Conservation (phyloP, 2,888 invertebrate species). For the Pecten maximus region DNA sequence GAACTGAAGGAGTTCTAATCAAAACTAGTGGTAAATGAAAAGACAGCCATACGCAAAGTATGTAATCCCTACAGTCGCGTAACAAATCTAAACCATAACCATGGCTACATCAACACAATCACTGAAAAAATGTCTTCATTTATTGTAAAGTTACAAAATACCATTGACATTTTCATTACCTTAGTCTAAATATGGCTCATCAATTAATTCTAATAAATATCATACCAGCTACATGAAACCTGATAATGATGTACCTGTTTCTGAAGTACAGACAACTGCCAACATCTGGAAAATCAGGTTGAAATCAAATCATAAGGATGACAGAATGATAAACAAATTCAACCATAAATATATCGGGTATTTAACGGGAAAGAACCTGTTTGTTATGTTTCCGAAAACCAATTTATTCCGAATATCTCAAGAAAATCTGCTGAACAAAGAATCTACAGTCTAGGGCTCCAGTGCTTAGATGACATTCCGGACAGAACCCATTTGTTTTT, state of each 20-base stretch:
- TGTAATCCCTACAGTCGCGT: too few species aligned
- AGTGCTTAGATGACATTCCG: background rate
- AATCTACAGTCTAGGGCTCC: background rate
- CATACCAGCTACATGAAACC: background rate
- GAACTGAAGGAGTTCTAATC: too few species aligned
- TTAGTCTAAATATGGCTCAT: background rate
- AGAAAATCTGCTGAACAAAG: background rate
- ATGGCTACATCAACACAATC: too few species aligned
- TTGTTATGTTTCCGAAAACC: background rate
- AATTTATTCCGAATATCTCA: background rate
- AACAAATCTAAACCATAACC: too few species aligned
- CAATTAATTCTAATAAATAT: background rate
- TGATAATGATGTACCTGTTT: background rate
- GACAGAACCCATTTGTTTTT: background rate
- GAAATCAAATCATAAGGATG: background rate
- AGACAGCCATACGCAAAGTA: too few species aligned
- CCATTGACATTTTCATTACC: background rate
- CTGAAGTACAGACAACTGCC: background rate
- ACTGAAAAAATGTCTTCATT: too few species aligned
- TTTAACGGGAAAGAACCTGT: background rate
- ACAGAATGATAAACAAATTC: background rate
- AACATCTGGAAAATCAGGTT: background rate
- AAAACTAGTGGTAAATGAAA: too few species aligned
- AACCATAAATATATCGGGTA: background rate
- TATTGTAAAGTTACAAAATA: too few species aligned